Evolutionary conservation across 2,888 invertebrate species (phyloP).

Genomic region (Ophioninae sp.): DNA sequence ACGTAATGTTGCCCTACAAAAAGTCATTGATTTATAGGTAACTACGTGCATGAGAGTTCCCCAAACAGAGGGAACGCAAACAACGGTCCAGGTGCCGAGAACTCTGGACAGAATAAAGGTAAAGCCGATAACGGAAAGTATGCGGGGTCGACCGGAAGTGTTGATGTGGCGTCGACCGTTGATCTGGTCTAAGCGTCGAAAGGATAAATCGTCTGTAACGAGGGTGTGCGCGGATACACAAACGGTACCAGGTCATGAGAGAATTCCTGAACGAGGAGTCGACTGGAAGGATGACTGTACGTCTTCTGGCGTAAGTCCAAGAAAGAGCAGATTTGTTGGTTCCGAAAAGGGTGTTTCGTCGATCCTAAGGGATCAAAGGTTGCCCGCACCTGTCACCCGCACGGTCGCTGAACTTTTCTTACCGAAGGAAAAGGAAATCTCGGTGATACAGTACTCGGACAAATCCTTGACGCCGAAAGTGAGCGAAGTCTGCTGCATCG

Average conservation of each 20-base stretch:
- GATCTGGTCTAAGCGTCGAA: conserved; percentile 47
- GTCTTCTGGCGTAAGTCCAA: conserved; percentile 55
- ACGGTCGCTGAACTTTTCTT: conserved; percentile 35
- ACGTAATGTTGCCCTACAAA: neutral
- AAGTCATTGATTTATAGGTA: neutral
- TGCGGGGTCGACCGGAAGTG: conserved; percentile 43
- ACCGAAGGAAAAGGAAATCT: conserved; percentile 48
- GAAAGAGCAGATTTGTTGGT: conserved; percentile 31
- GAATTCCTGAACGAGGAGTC: conserved; percentile 38
- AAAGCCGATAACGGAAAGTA: conserved; percentile 50
- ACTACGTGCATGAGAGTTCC: conserved; percentile 3
- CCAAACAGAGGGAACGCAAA: conserved; percentile 43
- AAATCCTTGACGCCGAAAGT: conserved; percentile 4
- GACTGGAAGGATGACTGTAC: conserved; percentile 44
- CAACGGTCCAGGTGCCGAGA: conserved; percentile 26
- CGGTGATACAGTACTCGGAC: conserved; percentile 26
- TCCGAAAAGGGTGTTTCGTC: conserved; percentile 24
- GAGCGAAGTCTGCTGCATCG: conserved; percentile 48
- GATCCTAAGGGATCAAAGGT: conserved; percentile 25
- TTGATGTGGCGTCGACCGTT: conserved; percentile 50
- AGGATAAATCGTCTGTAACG: conserved; percentile 62
- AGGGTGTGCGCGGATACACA: conserved; percentile 57
- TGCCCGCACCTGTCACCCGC: conserved; percentile 36
- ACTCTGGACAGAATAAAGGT: conserved; percentile 51
- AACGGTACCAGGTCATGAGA: conserved; percentile 50